Base-by-base conservation (phyloP, 2,797 vertebrate genomes). In the Pipistrellus pygmaeus region DNA sequence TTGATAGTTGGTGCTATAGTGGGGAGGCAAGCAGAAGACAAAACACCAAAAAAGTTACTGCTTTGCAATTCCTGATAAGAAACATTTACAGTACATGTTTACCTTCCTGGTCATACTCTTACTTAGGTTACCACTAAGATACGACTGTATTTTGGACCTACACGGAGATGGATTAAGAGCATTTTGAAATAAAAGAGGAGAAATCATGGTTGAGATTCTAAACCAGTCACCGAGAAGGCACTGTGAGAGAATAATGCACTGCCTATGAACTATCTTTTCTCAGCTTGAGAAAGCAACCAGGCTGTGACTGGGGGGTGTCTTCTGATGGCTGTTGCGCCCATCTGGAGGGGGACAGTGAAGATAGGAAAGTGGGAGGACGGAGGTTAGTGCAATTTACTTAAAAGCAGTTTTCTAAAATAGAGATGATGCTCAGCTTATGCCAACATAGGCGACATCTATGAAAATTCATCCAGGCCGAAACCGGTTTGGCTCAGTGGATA, bases 321-420 rank as follows among this genome's bases (percentile, higher is more conserved):
- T 64, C 48, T n/a, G 27, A 8, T 41, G 44, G 41, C 53, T 6
- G 6, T 73, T 10, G 30, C 32, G 12, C 41, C n/a, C 66, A 75
- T n/a, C 41, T 18, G 41, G 68, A 76, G 27, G 15, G 25, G 62
- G 32, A 9, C n/a, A 85, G 21, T 62, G 55, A 92, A 72, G 9
- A 66, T 0, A 2, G 53, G 41, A 41, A 32, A 93, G 25, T 51
- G 48, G 15, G 85, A 64, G 10, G 44, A 51, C n/a, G 21, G 41
- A 73, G 38, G 3, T 14, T n/a, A 53, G 30, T 73, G 60, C 78
- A 64, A 46, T 8, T 83, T 51, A 38, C 85, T 91, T 46, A 80
- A 85, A 85, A 93, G 77, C 12, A 66, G 75, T 44, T 75, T 92
- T 80, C 46, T 30, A 12, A 95, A 85, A 21, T 68, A 88, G 57